Evolutionary conservation across 2,888 invertebrate genomes (phyloP), one percentile per base, ranked within the genome.

Genomic region (Pollenia amentaria): DNA sequence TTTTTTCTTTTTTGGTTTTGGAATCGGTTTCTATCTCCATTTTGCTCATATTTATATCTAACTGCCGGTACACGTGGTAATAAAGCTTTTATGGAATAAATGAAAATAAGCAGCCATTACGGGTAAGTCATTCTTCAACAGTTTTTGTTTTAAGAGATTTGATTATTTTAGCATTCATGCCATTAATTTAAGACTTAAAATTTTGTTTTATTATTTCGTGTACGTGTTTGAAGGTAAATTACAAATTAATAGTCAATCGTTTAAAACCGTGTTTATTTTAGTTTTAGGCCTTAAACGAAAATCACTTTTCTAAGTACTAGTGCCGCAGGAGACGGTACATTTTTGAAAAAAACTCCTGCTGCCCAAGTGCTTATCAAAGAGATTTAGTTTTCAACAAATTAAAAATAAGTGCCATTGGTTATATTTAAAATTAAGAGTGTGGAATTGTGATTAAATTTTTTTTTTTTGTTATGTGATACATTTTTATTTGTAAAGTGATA

Each of bases 281-380:
- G 78, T 44, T 75, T 60, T 67, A 57, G 62, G 40, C 72, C 48
- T 11, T n/a, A 75, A 81, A 87, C 88, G 82, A 89, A 88, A 89
- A 88, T 91, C 90, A 90, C 93, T 93, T 93, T 93, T 92, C 93
- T 93, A 93, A 93, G 93, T 93, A 93, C 93, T 93, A 93, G 93
- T 93, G 93, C 93, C 93, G 93, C 93, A 93, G 93, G 93, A 93
- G 93, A 93, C 92, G 92, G 90, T 91, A 90, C 89, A 29, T 87
- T 89, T 89, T 89, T 69, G 67, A 57, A 64, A 85, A 88, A 89
- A 91, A 92, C 93, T 92, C 93, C 93, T 93, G 93, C 93, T 93
- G 93, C 93, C 92, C 93, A 93, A 93, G 93, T 93, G 93, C 93
- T 93, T 93, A 93, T 93, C 92, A 93, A 93, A 93, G 93, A 91